Conservation (phyloP, 1,140 invertebrate genomes). For the Leptonema lineaticorne region DNA sequence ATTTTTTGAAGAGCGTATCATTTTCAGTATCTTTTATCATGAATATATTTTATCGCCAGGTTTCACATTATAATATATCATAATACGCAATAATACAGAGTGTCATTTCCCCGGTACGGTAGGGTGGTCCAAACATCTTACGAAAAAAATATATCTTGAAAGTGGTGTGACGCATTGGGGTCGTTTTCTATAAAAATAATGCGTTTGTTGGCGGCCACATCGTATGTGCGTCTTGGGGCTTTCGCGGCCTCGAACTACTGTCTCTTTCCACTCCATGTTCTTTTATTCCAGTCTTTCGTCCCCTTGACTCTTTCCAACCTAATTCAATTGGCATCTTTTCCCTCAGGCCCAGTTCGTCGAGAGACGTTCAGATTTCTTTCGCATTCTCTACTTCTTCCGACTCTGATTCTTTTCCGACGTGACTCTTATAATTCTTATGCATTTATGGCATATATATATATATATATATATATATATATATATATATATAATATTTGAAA, state of each 20-base stretch:
- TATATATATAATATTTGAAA: too few species aligned
- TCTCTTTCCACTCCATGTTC: not conserved
- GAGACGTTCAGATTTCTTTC: slow-evolving; percentile 24
- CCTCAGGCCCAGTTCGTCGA: slow-evolving; percentile 11
- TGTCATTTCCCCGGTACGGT: not conserved
- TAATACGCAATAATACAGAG: slow-evolving; percentile 3
- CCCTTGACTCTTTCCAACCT: not conserved
- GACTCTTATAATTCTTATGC: not conserved
- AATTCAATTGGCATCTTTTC: slow-evolving; percentile 24
- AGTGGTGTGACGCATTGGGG: slow-evolving; percentile 1
- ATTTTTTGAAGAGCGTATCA: too few species aligned
- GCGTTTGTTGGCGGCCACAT: not conserved
- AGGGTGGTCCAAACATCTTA: slow-evolving; percentile 7
- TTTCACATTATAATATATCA: not conserved
- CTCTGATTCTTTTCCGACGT: slow-evolving; percentile 20
- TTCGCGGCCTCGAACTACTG: not conserved
- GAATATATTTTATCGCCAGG: not conserved
- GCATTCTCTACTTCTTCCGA: slow-evolving; percentile 13
- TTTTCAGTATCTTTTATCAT: not conserved
- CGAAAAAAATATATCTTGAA: slow-evolving; percentile 10
- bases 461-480: not conserved
- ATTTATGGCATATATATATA: not conserved
- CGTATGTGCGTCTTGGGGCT: slow-evolving; percentile 7
- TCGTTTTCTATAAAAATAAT: slow-evolving; percentile 26
- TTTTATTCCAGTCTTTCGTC: not conserved